Evolutionary conservation across 2,888 invertebrate species (phyloP), one percentile per base, ranked within the genome.

Genomic region (Campoletis raptor): DNA sequence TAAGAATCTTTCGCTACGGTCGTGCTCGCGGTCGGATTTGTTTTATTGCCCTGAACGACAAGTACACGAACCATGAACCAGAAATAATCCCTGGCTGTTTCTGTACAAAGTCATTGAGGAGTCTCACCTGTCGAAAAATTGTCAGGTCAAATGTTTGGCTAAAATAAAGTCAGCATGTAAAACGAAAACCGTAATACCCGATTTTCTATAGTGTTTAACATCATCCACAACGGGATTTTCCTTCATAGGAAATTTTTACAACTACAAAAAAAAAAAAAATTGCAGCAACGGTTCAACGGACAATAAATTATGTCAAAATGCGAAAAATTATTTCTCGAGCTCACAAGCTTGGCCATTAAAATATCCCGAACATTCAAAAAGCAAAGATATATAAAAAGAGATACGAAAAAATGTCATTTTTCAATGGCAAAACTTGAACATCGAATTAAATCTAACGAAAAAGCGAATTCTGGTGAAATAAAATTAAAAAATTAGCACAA

Each of bases 31-130:
- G 91, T 90, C 85, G 88, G 37, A 90, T 90, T 88, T 89, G 87
- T 89, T 92, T 91, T 90, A 91, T 90, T 91, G 85, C 83, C 90
- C 90, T 85, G 83, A 87, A 87, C 89, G 90, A 40, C 89, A 88
- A 89, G 88, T 90, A 83, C 85, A 85, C 87, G 84, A 64, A 84
- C 87, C 86, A 82, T 87, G 84, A 88, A 84, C 78, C 69, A 81
- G 83, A 83, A 78, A 78, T 67, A 81, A 82, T 78, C 80, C 42
- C 69, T 48, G 72, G 79, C 9, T 36, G 81, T 77, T 77, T 82
- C 66, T 77, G 57, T 5, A 21, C 54, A 6, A 18, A 54, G 21
- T 52, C 21, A 37, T 30, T 12, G 18, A 36, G 54, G 52, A 45
- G 79, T 83, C 70, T 70, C 70, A 87, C 85, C 87, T 87, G 88